A percentile compares a stretch with the other conserved stretches of the same genome.
Conservation (phyloP, 2,113 vertebrate species). For the Prinia subflava region DNA sequence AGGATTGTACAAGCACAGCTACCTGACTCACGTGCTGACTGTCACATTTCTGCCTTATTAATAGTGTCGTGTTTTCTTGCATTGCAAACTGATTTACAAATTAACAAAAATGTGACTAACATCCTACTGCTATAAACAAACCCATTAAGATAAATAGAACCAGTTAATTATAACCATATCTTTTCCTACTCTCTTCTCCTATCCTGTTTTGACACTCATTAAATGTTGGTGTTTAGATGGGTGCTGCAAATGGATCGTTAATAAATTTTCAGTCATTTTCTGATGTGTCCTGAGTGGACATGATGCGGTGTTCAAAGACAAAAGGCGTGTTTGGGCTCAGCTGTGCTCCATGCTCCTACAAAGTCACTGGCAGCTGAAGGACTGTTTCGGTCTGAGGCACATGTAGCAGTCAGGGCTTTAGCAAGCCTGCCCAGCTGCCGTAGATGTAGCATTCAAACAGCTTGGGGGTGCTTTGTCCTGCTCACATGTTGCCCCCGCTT, state of each 20-base stretch:
- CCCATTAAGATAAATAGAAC: background rate
- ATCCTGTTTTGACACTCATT: background rate
- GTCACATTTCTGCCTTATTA: background rate
- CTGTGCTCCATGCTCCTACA: background rate
- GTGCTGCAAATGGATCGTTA: background rate
- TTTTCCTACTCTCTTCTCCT: background rate
- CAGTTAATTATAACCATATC: background rate
- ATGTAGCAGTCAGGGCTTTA: background rate
- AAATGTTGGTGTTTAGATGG: background rate
- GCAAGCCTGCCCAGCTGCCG: background rate
- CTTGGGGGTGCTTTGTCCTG: background rate
- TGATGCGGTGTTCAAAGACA: background rate
- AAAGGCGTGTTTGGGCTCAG: background rate
- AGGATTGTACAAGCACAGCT: background rate
- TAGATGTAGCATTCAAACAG: background rate
- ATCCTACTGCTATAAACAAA: background rate
- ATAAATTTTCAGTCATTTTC: background rate
- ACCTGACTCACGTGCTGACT: slow-evolving; percentile 13
- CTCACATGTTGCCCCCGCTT: rapidly evolving
- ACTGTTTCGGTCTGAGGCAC: background rate
- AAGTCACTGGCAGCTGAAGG: background rate
- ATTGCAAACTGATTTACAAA: background rate
- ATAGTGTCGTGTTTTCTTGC: background rate
- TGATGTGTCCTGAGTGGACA: rapidly evolving
- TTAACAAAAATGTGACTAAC: background rate